These are phyloP conservation scores for Linnaemya vulpina DNA, from an alignment of 2,888 invertebrate genomes.

Conservation along the genomic window DNA sequence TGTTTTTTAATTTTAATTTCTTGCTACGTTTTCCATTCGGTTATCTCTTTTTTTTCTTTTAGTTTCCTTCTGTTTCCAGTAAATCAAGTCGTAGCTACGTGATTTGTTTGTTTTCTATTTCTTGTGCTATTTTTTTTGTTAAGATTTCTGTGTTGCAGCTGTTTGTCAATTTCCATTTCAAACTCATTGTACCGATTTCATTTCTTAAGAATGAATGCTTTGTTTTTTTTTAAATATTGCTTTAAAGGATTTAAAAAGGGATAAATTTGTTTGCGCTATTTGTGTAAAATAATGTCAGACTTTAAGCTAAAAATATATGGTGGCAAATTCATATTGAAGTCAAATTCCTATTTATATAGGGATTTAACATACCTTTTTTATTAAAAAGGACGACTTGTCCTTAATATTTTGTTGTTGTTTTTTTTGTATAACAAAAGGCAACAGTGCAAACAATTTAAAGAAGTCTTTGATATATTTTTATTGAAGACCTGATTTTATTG, in stretches of 20 bases:
- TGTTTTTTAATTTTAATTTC: slow-evolving; percentile 25
- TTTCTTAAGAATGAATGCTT: background rate
- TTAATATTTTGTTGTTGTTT: too few species aligned
- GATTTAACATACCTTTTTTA: too few species aligned
- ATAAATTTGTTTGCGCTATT: background rate
- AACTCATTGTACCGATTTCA: background rate
- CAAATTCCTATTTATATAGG: background rate
- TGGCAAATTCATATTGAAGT: background rate
- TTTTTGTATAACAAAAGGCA: too few species aligned
- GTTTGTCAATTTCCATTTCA: slow-evolving; percentile 49
- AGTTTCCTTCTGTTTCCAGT: slow-evolving; percentile 17
- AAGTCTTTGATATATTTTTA: too few species aligned
- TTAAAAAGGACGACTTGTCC: too few species aligned
- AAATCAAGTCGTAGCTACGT: slow-evolving; percentile 56
- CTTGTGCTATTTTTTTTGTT: background rate
- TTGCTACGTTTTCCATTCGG: slow-evolving; percentile 12
- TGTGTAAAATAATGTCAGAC: background rate
- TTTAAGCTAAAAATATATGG: background rate
- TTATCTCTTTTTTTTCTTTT: background rate
- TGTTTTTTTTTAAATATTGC: background rate
- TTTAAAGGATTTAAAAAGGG: slow-evolving; percentile 6
- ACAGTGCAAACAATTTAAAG: too few species aligned
- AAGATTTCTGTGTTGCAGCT: background rate
- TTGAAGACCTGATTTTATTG: too few species aligned
- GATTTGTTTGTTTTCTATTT: slow-evolving; percentile 35